Conservation (phyloP, 2,113 vertebrate species). For the Theristicus caerulescens region DNA sequence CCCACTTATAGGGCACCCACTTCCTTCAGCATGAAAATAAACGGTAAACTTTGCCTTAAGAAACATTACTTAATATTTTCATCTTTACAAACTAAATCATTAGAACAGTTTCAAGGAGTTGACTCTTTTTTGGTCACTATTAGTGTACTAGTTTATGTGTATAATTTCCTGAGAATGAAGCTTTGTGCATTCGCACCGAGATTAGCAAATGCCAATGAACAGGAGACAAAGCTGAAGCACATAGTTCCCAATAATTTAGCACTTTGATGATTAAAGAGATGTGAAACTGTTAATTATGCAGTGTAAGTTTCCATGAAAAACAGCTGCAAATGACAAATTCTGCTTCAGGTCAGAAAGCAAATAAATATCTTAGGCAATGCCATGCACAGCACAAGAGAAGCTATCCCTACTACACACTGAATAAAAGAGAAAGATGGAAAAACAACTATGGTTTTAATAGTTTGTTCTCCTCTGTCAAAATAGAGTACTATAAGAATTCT, state of each 20-base stretch:
- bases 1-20: background rate
- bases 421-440: background rate
- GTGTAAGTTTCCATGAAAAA: background rate
- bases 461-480: background rate
- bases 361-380: background rate
- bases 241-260: background rate
- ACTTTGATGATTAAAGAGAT: background rate
- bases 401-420: background rate
- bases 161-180: background rate
- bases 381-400: background rate
- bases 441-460: background rate
- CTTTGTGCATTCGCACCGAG: background rate
- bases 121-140: background rate
- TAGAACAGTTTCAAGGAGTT: background rate
- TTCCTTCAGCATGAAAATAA: background rate
- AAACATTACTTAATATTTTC: background rate
- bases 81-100: background rate
- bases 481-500: background rate
- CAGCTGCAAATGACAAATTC: slow-evolving; percentile 19
- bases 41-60: background rate
- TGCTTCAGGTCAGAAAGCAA: slow-evolving; percentile 41
- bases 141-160: background rate
- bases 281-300: slow-evolving; percentile 38
- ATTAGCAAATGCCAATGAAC: background rate
- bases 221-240: background rate